Evolutionary conservation across 2,888 invertebrate genomes (phyloP).

Genomic region (Ectropis crepuscularia): DNA sequence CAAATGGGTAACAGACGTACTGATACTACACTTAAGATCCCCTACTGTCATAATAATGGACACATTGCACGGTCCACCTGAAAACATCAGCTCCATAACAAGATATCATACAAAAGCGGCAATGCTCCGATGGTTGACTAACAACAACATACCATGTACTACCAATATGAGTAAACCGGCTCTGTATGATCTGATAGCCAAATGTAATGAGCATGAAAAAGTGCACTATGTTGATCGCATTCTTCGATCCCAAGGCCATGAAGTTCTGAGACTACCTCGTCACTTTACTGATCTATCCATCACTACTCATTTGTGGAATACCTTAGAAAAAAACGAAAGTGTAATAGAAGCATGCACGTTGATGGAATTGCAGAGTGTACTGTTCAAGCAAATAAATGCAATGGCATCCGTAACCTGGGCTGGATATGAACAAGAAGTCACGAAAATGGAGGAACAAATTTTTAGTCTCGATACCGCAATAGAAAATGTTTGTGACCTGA

Average conservation of each 20-base stretch:
- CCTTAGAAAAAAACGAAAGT: constrained; percentile 31
- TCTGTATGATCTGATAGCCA: constrained; percentile 57
- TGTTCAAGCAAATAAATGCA: constrained; percentile 14
- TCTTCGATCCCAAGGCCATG: constrained; percentile 57
- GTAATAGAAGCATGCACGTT: background rate
- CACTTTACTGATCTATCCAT: constrained; percentile 56
- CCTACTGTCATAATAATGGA: constrained; percentile 58
- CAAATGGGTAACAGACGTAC: constrained; percentile 62
- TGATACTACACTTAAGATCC: constrained; percentile 47
- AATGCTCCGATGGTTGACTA: constrained; percentile 57
- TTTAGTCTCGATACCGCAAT: constrained; percentile 46
- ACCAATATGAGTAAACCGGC: constrained; percentile 56
- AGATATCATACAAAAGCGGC: constrained; percentile 56
- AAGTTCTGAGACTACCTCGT: constrained; percentile 57
- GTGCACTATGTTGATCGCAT: constrained; percentile 51
- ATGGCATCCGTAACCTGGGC: constrained; percentile 15
- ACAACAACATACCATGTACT: constrained; percentile 57
- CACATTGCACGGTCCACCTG: constrained; percentile 46
- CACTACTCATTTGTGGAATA: constrained; percentile 54
- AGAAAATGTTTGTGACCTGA: constrained; percentile 46
- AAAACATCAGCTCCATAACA: constrained; percentile 44
- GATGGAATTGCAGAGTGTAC: constrained; percentile 15
- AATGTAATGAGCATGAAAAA: constrained; percentile 36
- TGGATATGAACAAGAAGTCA: constrained; percentile 39
- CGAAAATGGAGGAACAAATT: constrained; percentile 47